Percentiles rank a stretch among this genome's conserved stretches.
Evolutionary conservation across 2,113 vertebrate species (phyloP).

Genomic region (Coturnix japonica): DNA sequence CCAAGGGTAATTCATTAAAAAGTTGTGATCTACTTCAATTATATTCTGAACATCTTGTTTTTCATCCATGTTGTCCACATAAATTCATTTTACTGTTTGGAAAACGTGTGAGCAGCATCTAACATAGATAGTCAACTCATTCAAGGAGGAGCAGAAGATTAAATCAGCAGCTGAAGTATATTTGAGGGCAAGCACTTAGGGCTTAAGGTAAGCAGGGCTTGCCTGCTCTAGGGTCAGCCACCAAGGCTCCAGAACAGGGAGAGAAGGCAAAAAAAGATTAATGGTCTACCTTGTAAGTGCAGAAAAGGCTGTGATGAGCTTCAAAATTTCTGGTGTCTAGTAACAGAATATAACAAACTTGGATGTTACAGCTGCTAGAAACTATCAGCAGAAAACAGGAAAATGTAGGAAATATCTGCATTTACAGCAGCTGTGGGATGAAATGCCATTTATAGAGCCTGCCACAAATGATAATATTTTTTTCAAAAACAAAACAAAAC

Average conservation of each 20-base stretch:
- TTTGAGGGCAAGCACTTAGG: background rate
- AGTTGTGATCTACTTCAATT: background rate
- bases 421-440: conserved; percentile 4
- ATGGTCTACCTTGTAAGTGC: background rate
- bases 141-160: background rate
- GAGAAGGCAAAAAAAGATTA: background rate
- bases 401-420: background rate
- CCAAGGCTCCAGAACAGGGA: background rate
- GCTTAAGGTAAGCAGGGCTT: no score
- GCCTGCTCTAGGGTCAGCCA: background rate
- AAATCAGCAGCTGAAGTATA: background rate
- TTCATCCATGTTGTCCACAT: background rate
- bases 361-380: background rate
- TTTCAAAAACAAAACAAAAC: background rate
- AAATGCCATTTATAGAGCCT: background rate
- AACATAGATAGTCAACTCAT: background rate
- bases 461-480: background rate
- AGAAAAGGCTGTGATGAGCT: background rate
- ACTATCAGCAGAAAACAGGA: background rate
- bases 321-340: background rate
- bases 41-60: background rate
- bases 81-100: background rate
- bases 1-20: background rate
- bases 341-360: background rate
- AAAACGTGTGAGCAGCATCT: background rate